Conservation (phyloP, 2,797 vertebrate genomes). For the Paratrypauchen microcephalus region DNA sequence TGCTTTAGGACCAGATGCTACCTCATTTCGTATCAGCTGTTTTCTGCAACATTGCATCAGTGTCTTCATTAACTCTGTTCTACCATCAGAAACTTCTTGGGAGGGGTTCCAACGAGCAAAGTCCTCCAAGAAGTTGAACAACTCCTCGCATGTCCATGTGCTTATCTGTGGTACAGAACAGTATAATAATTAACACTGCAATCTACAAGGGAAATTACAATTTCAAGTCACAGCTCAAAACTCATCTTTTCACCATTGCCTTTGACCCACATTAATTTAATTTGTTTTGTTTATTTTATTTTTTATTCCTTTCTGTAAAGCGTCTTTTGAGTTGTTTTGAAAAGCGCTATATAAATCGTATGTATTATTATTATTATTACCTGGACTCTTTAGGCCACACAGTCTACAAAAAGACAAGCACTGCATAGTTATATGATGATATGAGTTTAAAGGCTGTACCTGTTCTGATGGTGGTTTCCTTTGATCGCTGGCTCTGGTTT, state of each 20-base stretch:
- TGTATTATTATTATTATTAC: too few relatives aligned
- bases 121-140: constrained; percentile 85
- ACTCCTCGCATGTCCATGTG: constrained; percentile 70
- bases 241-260: too few relatives aligned
- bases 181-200: not conserved
- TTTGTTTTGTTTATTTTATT: too few relatives aligned
- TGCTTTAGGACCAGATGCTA: constrained; percentile 85
- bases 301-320: too few relatives aligned
- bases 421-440: not conserved
- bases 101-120: constrained; percentile 92
- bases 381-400: not conserved
- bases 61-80: constrained; percentile 87
- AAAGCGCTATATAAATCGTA: too few relatives aligned
- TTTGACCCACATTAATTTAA: too few relatives aligned
- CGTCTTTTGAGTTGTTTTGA: too few relatives aligned
- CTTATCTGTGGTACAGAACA: constrained; percentile 45
- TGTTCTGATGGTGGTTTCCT: constrained; percentile 29
- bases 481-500: constrained; percentile 29
- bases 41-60: constrained; percentile 88
- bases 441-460: constrained; percentile 46
- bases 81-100: constrained; percentile 81
- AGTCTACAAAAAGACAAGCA: not conserved
- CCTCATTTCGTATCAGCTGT: constrained; percentile 87
- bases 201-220: not conserved
- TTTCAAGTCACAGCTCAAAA: too few relatives aligned